A percentile compares a stretch with the other conserved stretches of the same genome.
Evolutionary conservation across 2,797 vertebrate genomes (phyloP).

Genomic region (Coregonus sp.): DNA sequence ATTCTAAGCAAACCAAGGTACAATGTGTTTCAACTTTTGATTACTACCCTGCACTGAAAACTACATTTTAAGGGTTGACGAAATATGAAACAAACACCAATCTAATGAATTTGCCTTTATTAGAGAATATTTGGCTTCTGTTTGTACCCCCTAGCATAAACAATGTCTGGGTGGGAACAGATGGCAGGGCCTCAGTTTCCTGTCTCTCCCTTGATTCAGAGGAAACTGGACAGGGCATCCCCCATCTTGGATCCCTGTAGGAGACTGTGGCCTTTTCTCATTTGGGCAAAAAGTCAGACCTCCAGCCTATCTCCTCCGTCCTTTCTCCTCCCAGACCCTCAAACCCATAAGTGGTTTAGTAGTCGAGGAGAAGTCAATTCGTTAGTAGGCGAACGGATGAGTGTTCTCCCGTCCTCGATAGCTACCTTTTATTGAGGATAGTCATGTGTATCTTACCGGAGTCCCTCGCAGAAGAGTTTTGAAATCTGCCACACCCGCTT

Average conservation of each 20-base stretch:
- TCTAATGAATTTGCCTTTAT: not conserved
- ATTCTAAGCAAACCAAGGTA: not conserved
- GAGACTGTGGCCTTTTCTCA: not conserved
- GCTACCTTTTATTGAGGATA: too few relatives aligned
- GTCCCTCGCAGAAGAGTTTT: too few relatives aligned
- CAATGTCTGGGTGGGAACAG: constrained; percentile 8
- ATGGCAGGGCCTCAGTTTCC: constrained; percentile 12
- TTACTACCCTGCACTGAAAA: not conserved
- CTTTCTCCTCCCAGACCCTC: too few relatives aligned
- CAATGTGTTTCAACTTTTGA: constrained; percentile 2
- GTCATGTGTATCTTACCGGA: too few relatives aligned
- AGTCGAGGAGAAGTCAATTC: too few relatives aligned
- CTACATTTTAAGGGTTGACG: not conserved
- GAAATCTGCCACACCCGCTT: too few relatives aligned
- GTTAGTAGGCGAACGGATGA: too few relatives aligned
- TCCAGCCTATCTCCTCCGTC: too few relatives aligned
- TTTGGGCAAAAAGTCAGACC: too few relatives aligned
- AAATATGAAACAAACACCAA: not conserved
- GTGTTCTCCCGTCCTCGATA: too few relatives aligned
- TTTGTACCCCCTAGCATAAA: not conserved
- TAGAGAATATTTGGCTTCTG: not conserved
- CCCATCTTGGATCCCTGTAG: constrained; percentile 4
- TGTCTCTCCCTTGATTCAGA: constrained; percentile 16
- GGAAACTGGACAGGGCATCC: constrained; percentile 26
- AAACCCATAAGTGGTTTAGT: too few relatives aligned